A percentile compares a stretch with the other conserved stretches of the same genome.
phyloP scores from a whole-genome alignment of 2,113 vertebrate species.

The Petromus typicus region DNA sequence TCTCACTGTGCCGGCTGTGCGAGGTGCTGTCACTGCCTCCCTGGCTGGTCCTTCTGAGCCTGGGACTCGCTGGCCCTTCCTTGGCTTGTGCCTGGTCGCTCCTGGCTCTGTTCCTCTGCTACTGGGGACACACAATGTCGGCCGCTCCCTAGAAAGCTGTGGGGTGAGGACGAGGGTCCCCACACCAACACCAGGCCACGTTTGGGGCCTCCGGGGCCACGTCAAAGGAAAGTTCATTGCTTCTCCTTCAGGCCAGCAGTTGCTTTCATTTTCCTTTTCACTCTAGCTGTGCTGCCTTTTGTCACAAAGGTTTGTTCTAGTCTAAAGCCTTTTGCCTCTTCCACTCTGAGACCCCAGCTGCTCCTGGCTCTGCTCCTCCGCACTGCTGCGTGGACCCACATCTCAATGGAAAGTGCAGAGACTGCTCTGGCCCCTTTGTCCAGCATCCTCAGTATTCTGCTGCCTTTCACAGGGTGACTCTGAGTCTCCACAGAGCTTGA shows the following conservation, averaged over 20 bases:
- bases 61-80: not conserved
- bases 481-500: not conserved
- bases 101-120: not conserved
- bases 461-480: rapidly evolving
- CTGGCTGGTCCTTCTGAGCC: not conserved
- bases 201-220: not conserved
- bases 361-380: not conserved
- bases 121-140: not conserved
- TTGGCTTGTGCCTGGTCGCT: not conserved
- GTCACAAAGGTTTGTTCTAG: not conserved
- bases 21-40: not conserved
- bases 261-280: not conserved
- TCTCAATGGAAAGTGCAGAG: not conserved
- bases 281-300: not conserved
- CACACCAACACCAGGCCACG: not conserved
- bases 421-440: too few relatives aligned
- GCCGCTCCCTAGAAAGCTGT: not conserved
- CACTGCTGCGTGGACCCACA: not conserved
- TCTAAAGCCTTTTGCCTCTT: too few relatives aligned
- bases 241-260: not conserved
- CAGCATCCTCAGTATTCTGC: not conserved
- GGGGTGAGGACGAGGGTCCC: not conserved
- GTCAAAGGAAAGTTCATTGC: not conserved
- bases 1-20: not conserved
- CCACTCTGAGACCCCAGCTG: not conserved